A percentile compares a stretch with the other conserved stretches of the same genome.
phyloP scores from a whole-genome alignment of 1,140 invertebrate species.

The Brachionus rubens region DNA sequence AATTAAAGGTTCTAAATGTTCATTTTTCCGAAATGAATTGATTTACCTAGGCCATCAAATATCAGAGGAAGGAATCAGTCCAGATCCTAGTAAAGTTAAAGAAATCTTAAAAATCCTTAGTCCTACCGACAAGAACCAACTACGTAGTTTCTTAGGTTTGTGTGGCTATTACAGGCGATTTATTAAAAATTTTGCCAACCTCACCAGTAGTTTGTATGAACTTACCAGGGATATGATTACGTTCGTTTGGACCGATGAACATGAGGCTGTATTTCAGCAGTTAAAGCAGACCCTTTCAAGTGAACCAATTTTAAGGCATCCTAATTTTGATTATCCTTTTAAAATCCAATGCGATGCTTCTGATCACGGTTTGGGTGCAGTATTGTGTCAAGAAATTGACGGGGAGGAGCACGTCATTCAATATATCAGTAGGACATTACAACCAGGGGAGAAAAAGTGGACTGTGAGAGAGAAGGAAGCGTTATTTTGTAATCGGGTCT shows the following conservation, averaged over 20 bases:
- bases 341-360: too few species aligned
- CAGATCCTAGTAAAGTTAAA: slow-evolving; percentile 52
- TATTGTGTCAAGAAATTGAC: too few species aligned
- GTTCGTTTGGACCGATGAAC: background rate
- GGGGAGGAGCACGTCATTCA: too few species aligned
- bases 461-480: slow-evolving; percentile 52
- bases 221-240: slow-evolving; percentile 54
- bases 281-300: background rate
- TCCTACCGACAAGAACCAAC: background rate
- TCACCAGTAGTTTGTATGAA: slow-evolving; percentile 54
- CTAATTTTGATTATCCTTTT: too few species aligned
- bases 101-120: background rate
- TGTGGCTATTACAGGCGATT: slow-evolving; percentile 57
- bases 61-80: slow-evolving; percentile 50
- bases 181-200: slow-evolving; percentile 53
- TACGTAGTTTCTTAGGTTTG: slow-evolving; percentile 59
- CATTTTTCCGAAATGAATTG: background rate
- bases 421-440: slow-evolving; percentile 46
- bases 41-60: slow-evolving; percentile 48
- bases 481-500: background rate
- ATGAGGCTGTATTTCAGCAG: too few species aligned
- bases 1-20: background rate
- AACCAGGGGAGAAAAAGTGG: slow-evolving; percentile 51
- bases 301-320: too few species aligned
- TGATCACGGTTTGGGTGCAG: too few species aligned